Conservation (phyloP, 23 tunicate genomes). For the Halocynthia aurantium region DNA sequence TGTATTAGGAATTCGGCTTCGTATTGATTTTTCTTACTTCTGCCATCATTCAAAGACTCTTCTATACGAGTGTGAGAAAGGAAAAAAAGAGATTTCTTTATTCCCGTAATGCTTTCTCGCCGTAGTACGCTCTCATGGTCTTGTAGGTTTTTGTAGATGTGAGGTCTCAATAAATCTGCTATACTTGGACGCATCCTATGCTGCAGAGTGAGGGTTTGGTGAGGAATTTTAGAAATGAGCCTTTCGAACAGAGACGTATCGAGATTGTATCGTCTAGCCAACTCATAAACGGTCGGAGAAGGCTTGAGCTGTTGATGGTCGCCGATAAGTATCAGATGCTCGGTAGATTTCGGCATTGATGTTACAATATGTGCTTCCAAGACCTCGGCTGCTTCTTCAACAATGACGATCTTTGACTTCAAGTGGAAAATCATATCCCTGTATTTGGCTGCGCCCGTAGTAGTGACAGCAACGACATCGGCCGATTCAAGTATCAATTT, state of each 20-base stretch:
- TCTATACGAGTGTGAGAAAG: slow-evolving; percentile 46
- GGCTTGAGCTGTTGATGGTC: slow-evolving; percentile 95
- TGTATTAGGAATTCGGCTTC: slow-evolving; percentile 70
- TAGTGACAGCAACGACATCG: slow-evolving; percentile 79
- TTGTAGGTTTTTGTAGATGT: slow-evolving; percentile 46
- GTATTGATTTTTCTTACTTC: slow-evolving; percentile 65
- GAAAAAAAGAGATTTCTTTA: slow-evolving; percentile 52
- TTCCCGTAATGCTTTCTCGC: slow-evolving; percentile 46
- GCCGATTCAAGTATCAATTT: slow-evolving; percentile 31
- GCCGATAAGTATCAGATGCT: slow-evolving; percentile 87
- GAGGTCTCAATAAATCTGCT: slow-evolving; percentile 58
- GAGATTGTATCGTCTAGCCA: slow-evolving; percentile 62
- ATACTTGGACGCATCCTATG: slow-evolving; percentile 91
- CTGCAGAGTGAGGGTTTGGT: slow-evolving; percentile 38
- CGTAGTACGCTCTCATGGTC: slow-evolving; percentile 54
- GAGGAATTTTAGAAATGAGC: slow-evolving; percentile 47
- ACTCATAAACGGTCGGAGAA: slow-evolving; percentile 75
- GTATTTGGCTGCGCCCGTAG: slow-evolving; percentile 89
- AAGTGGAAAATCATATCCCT: slow-evolving; percentile 48
- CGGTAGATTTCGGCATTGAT: slow-evolving; percentile 65
- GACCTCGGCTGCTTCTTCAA: slow-evolving; percentile 95
- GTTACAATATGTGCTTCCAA: slow-evolving; percentile 90
- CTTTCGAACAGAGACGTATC: slow-evolving; percentile 87
- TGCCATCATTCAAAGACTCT: slow-evolving; percentile 45
- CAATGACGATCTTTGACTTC: slow-evolving; percentile 49